Percentiles rank a stretch among this genome's conserved stretches.
Evolutionary conservation across 92 coral and sea anemone species (phyloP).

Genomic region (Isaurus tuberculatus): DNA sequence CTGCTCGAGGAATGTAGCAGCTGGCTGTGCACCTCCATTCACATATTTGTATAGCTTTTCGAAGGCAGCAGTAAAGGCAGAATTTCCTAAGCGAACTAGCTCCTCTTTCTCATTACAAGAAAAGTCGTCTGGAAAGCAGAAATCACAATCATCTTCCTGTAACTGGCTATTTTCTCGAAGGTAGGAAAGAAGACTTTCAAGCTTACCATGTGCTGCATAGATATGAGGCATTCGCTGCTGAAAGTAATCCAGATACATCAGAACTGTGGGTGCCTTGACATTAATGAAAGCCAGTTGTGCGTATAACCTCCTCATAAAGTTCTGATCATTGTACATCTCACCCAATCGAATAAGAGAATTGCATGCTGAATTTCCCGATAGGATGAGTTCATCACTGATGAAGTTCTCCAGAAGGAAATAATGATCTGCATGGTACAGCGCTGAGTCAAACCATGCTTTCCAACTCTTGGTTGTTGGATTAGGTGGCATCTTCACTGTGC

Average conservation of each 20-base stretch:
- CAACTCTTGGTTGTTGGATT: slow-evolving; percentile 54
- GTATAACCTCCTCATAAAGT: slow-evolving; percentile 46
- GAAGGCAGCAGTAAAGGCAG: slow-evolving; percentile 17
- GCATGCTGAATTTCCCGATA: slow-evolving; percentile 22
- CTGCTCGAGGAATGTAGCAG: slow-evolving; percentile 18
- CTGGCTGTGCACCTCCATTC: slow-evolving; percentile 31
- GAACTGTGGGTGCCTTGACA: slow-evolving; percentile 50
- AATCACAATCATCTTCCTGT: slow-evolving; percentile 52
- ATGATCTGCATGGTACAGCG: slow-evolving; percentile 50
- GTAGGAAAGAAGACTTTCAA: slow-evolving; percentile 54
- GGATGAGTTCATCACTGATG: slow-evolving; percentile 46
- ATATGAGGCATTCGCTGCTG: slow-evolving; percentile 54
- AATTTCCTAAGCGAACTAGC: not conserved
- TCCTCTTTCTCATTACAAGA: slow-evolving; percentile 14
- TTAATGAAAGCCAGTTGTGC: slow-evolving; percentile 38
- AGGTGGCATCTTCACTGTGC: slow-evolving; percentile 58
- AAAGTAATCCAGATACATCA: slow-evolving; percentile 35
- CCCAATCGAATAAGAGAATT: slow-evolving; percentile 44
- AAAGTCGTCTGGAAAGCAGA: slow-evolving; percentile 43
- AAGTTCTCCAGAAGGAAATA: slow-evolving; percentile 29
- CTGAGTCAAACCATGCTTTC: slow-evolving; percentile 47
- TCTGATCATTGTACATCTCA: slow-evolving; percentile 46
- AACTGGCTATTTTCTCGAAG: slow-evolving; percentile 43
- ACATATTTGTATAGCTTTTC: slow-evolving; percentile 14
- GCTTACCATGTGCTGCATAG: slow-evolving; percentile 44